These are phyloP conservation scores for Seriola dumerili DNA, from an alignment of 2,113 vertebrate genomes.

Conservation along the genomic window DNA sequence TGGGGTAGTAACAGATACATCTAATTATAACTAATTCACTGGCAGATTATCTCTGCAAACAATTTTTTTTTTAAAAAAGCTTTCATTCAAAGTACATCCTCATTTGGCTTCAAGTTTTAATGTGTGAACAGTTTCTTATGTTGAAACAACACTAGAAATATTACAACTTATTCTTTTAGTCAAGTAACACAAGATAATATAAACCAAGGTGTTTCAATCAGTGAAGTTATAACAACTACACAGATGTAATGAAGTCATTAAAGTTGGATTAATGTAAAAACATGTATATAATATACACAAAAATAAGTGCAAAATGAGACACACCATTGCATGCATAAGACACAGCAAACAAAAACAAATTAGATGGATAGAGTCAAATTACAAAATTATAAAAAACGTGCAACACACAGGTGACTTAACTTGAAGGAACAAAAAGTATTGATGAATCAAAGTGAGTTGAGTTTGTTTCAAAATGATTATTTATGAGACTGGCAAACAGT, in stretches of 20 bases:
- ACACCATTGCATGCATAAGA: constrained; percentile 4
- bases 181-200: background rate
- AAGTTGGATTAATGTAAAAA: background rate
- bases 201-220: constrained; percentile 4
- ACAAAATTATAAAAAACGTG: constrained; percentile 24
- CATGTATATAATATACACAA: background rate
- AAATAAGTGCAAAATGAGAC: background rate
- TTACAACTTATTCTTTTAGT: constrained; percentile 1
- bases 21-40: background rate
- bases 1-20: too few relatives aligned
- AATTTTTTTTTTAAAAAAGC: background rate
- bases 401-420: constrained; percentile 24
- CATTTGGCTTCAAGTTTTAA: constrained; percentile 2
- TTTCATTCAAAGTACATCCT: background rate
- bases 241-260: background rate
- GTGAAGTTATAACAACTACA: background rate
- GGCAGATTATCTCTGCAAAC: background rate
- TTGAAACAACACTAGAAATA: background rate
- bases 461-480: background rate
- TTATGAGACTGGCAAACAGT: background rate
- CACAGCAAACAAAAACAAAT: background rate
- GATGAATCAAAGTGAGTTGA: background rate
- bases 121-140: constrained; percentile 19
- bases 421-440: constrained; percentile 4
- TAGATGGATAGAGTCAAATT: background rate